phyloP scores from a whole-genome alignment of 2,888 invertebrate species.

The Noctua pronuba region DNA sequence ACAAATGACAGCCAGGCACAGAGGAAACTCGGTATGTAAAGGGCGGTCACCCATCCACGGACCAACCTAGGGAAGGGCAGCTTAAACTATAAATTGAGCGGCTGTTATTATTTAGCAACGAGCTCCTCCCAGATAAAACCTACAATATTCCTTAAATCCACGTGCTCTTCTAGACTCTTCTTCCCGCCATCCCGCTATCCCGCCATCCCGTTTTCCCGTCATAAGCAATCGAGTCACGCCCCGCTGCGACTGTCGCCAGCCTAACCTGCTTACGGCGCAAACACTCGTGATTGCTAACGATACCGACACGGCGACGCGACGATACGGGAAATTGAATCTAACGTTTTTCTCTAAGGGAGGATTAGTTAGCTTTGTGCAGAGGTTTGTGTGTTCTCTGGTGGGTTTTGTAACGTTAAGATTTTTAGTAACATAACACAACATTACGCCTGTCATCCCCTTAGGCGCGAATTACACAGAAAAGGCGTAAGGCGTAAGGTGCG shows the following conservation, averaged over 20 bases:
- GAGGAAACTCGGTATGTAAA: too few species aligned
- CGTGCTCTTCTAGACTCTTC: slow-evolving; percentile 7
- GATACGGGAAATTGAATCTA: slow-evolving; percentile 75
- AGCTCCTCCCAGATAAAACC: not conserved
- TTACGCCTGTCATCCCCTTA: not conserved
- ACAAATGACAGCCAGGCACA: too few species aligned
- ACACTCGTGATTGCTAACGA: slow-evolving; percentile 82
- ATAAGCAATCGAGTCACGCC: slow-evolving; percentile 82
- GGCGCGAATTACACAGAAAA: too few species aligned
- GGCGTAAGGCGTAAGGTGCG: too few species aligned
- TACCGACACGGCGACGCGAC: slow-evolving; percentile 74
- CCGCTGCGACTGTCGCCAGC: slow-evolving; percentile 70
- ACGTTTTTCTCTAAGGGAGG: slow-evolving; percentile 67
- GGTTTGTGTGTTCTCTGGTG: slow-evolving; percentile 7
- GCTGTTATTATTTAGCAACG: too few species aligned
- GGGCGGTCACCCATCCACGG: too few species aligned
- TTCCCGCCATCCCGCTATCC: slow-evolving; percentile 17
- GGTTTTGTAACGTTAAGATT: not conserved
- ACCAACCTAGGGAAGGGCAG: too few species aligned
- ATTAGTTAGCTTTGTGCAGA: slow-evolving; percentile 60
- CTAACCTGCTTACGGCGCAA: slow-evolving; percentile 82
- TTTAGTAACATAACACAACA: not conserved
- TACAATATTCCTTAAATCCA: slow-evolving; percentile 7
- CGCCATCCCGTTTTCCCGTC: slow-evolving; percentile 51
- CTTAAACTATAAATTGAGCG: too few species aligned